Base-by-base conservation (phyloP, 2,797 vertebrate genomes). In the Poeciliopsis paucimaculata region DNA sequence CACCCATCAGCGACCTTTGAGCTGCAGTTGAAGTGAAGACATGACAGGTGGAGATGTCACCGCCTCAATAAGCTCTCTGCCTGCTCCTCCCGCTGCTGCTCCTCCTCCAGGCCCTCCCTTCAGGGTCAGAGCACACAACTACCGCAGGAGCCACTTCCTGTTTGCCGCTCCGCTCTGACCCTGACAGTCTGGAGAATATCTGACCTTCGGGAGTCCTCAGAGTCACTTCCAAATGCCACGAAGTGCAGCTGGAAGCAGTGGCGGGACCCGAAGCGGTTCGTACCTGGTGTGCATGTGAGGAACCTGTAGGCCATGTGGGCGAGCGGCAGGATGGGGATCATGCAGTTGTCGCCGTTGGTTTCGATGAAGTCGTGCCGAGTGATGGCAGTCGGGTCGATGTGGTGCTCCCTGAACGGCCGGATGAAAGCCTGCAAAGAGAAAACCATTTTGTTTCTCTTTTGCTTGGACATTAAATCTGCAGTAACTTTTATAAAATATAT, bases 281-380 rank as follows among this genome's bases (percentile, higher is more conserved):
- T 85, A 98, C 98, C 98, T 86, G 96, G 94, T 85, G 97, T 95
- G 89, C 95, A 94, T 55, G 96, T 97, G 89, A 94, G 82, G 91
- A 98, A 97, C 87, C 95, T 97, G 94, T 96, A 97, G 46, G 97
- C 97, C 97, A 98, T 98, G 90, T 96, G 96, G 73, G 97, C 93
- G 90, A 99, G 86, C 0, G 97, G 98, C 45, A 99, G 89, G 78
- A 99, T 91, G 0, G 97, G 97, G 90, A 98, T 94, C 95, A 98
- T 97, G 88, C 98, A 99, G 95, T 99, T 99, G 95, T 99, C 98
- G 0, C 98, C 98, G 2, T 99, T 99, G 84, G 97, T 99, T 94
- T 99, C 98, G 31, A 99, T 98, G 89, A 99, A 98, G 94, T 99
- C 97, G 9, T 99, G 98, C 20, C 97, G 96, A 4, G 98, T 99